phyloP scores from a whole-genome alignment of 2,113 vertebrate genomes.

The Eulacestoma nigropectus region DNA sequence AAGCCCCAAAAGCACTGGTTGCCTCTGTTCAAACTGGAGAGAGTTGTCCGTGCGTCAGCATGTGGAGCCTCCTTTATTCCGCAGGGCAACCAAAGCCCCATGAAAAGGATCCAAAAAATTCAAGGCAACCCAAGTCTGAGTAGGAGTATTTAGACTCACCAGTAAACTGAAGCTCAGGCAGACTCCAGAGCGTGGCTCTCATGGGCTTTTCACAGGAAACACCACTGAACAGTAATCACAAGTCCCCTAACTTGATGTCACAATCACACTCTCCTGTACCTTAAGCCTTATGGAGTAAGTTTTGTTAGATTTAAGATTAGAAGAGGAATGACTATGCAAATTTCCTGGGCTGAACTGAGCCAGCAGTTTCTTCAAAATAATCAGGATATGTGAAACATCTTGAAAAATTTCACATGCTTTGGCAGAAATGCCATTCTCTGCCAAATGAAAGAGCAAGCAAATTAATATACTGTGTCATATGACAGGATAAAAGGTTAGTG shows the following conservation, averaged over 20 bases:
- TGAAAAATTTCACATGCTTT: not conserved
- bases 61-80: not conserved
- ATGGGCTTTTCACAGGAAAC: not conserved
- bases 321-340: not conserved
- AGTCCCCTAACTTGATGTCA: not conserved
- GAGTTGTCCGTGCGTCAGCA: not conserved
- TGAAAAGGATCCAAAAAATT: not conserved
- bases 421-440: not conserved
- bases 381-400: not conserved
- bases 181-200: not conserved
- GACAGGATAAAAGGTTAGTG: not conserved
- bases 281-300: not conserved
- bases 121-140: not conserved
- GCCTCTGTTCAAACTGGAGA: not conserved
- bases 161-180: not conserved
- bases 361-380: not conserved
- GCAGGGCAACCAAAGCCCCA: not conserved
- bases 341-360: not conserved
- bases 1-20: not conserved
- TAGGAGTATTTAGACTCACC: not conserved
- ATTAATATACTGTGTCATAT: not conserved
- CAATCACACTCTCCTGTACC: not conserved
- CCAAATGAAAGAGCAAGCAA: not conserved
- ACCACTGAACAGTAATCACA: not conserved
- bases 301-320: not conserved